Evolutionary conservation across 2,888 invertebrate genomes (phyloP), one percentile per base, ranked within the genome.

Genomic region (Caenorhabditis sp.): DNA sequence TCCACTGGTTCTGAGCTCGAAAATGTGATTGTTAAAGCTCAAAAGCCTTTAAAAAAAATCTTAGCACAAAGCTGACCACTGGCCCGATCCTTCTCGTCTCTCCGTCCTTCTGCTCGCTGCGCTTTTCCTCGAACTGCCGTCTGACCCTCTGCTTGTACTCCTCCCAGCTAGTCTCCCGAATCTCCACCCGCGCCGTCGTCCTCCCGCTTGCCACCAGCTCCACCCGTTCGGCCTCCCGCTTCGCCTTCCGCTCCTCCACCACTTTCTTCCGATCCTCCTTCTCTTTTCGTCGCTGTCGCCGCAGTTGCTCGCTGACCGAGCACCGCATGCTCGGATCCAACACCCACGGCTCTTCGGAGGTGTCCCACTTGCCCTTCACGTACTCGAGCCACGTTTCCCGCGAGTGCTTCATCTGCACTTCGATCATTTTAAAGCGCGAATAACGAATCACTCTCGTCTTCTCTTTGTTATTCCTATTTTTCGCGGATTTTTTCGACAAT

Each of bases 331-430:
- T 30, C 11, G 70, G 66, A 45, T 83, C 79, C 27, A 80, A 22
- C 24, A 76, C 80, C 63, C 78, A 84, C 7, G 85, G 85, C 45
- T 85, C 85, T 35, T 83, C 81, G 4, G 45, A 45, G 8, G 79
- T 78, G 46, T 83, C 59, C 72, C 76, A 81, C 32, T 79, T 81
- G 22, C 55, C 30, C 53, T 72, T 77, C 8, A 77, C 61, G 35
- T 81, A 82, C n/a, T 53, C 48, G 8, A 77, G 32, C 83, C 83
- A 83, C 9, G 35, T 11, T 13, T 75, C 17, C 46, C 73, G 70
- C 2, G 79, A 62, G 2, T 68, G 35, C 17, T 15, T 26, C 17
- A 26, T 55, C 22, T 77, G 77, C n/a, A 83, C 72, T 2, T 43
- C 27, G 8, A 78, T 72, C 77, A 83, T 65, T 32, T 78, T 30